Percentiles rank a stretch among this genome's conserved stretches.
phyloP scores from a whole-genome alignment of 2,113 vertebrate species.

The Edolisoma coerulescens region DNA sequence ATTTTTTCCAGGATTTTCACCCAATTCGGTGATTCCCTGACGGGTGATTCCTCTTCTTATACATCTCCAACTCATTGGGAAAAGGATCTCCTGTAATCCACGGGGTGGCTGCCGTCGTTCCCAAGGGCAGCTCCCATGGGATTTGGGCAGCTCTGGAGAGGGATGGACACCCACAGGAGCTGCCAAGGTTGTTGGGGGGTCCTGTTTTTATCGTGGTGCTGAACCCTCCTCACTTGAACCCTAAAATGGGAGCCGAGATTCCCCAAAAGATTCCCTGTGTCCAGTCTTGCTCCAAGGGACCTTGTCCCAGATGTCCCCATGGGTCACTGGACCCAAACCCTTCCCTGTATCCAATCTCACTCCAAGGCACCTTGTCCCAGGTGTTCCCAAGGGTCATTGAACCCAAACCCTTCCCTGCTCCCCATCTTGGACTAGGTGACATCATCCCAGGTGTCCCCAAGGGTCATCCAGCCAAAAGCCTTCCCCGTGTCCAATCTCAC shows the following conservation, averaged over 20 bases:
- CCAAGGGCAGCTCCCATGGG: background rate
- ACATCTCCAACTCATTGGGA: accelerated
- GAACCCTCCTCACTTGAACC: background rate
- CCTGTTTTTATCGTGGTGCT: background rate
- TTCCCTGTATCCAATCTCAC: accelerated
- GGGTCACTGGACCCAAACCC: background rate
- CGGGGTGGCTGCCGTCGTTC: accelerated
- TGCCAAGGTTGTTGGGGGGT: accelerated
- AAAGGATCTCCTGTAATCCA: accelerated
- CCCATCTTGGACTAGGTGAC: background rate
- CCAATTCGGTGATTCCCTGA: background rate
- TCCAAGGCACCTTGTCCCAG: background rate
- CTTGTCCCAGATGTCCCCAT: too few species aligned
- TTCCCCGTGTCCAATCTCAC: background rate
- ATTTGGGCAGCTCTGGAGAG: background rate
- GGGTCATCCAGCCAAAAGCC: background rate
- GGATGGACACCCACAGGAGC: background rate
- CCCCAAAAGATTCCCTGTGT: background rate
- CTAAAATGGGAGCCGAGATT: accelerated
- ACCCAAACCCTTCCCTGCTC: background rate
- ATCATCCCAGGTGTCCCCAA: background rate
- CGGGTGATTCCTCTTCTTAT: background rate
- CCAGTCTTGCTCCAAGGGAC: background rate
- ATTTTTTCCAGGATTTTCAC: background rate
- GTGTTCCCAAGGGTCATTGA: too few species aligned